Evolutionary conservation across 2,888 invertebrate genomes (phyloP), one percentile per base, ranked within the genome.

Genomic region (Stegophylla sp.): DNA sequence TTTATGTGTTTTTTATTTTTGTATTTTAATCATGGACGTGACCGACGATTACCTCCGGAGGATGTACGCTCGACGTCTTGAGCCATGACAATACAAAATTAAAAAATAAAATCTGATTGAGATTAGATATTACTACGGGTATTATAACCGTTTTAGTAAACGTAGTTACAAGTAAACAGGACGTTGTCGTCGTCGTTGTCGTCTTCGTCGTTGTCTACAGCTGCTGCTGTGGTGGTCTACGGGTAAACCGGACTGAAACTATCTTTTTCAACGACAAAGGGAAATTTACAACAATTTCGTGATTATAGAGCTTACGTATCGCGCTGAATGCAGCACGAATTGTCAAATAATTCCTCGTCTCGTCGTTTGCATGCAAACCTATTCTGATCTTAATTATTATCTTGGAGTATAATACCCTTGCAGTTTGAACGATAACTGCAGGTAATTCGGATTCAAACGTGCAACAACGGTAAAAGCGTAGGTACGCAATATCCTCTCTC

Each of bases 1-100:
- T 9, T 7, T 2, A 2, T 13, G 20, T 64, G 10, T 72, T 59
- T 43, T 26, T 43, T 69, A 51, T 34, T 5, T 64, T 20, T 64
- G 28, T 61, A 34, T 63, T 48, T 45, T 34, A 63, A 74, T 74
- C 74, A 63, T n/a, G 9, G 28, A 73, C 73, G 61, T 48, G 74
- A 48, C 74, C 34, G 28, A 9, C 74, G 13, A 74, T 74, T 74
- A 59, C 45, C 48, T 28, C 20, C 3, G 28, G 73, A 74, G 74
- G 74, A 74, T 63, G 61, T 74, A 74, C 74, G 74, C 61, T 74
- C 17, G 61, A 20, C n/a, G 45, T 28, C 28, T 61, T 28, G 61
- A 48, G 61, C 71, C 74, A 26, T 74, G 74, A 74, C 74, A 48
- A n/a, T 45, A 73, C 45, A 28, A 59, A 73, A 73, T 59, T 56